phyloP scores from a whole-genome alignment of 2,888 invertebrate species.

The Parnassius glacialis region DNA sequence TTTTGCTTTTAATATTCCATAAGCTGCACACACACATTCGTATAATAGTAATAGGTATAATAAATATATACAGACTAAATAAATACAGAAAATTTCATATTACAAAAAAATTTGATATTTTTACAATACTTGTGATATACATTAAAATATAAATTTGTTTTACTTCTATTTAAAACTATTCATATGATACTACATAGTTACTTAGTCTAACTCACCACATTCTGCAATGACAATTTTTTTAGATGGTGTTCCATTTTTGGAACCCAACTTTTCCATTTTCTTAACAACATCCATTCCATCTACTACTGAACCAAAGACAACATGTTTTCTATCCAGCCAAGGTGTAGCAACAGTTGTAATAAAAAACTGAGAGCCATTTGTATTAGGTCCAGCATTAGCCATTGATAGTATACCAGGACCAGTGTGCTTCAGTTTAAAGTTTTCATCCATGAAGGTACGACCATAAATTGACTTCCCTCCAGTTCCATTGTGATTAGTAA shows the following conservation, averaged over 20 bases:
- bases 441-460: conserved; percentile 95
- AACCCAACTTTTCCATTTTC: conserved; percentile 90
- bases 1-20: too few relatives aligned
- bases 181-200: conserved; percentile 9
- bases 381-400: conserved; percentile 97
- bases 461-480: conserved; percentile 98
- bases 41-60: too few relatives aligned
- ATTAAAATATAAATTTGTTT: too few relatives aligned
- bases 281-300: conserved; percentile 96
- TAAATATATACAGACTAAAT: too few relatives aligned
- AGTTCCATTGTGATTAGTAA: conserved; percentile 95
- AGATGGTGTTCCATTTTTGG: conserved; percentile 90
- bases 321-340: conserved; percentile 97
- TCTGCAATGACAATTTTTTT: conserved; percentile 90
- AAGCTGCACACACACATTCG: too few relatives aligned
- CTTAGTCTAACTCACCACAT: conserved; percentile 87
- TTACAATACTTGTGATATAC: too few relatives aligned
- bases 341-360: conserved; percentile 95
- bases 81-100: too few relatives aligned
- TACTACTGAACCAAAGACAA: conserved; percentile 94
- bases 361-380: conserved; percentile 99
- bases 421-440: conserved; percentile 95
- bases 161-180: too few relatives aligned
- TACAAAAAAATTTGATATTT: too few relatives aligned
- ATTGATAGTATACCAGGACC: conserved; percentile 95